These are phyloP conservation scores for Brachionus manjavacas DNA, from an alignment of 1,140 invertebrate genomes.

Conservation along the genomic window DNA sequence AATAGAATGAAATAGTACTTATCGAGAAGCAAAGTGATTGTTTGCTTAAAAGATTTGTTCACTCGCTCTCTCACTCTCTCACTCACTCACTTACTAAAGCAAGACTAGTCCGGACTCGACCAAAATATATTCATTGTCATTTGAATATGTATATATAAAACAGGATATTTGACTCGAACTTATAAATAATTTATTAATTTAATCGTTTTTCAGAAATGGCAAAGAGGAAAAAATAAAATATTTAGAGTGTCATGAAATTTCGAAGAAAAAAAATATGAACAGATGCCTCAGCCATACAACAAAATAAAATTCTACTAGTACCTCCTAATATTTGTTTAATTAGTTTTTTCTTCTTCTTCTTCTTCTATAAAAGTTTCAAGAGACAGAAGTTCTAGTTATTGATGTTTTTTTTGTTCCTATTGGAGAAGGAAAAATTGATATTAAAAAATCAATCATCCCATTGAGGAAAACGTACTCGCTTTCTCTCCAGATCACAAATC, in stretches of 20 bases:
- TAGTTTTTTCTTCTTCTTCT: constrained; percentile 15
- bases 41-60: constrained; percentile 20
- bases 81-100: background rate
- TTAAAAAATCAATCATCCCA: constrained; percentile 17
- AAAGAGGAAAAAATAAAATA: constrained; percentile 27
- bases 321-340: constrained; percentile 37
- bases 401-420: background rate
- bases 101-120: background rate
- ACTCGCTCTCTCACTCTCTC: background rate
- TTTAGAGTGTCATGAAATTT: constrained; percentile 26
- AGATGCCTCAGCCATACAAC: constrained; percentile 26
- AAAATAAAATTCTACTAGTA: background rate
- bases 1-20: background rate
- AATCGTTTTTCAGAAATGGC: constrained; percentile 13
- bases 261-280: background rate
- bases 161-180: constrained; percentile 36
- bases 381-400: constrained; percentile 31
- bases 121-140: constrained; percentile 26
- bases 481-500: background rate
- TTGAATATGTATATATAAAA: background rate
- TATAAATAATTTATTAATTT: constrained; percentile 37
- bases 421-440: background rate
- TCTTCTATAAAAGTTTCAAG: constrained; percentile 11
- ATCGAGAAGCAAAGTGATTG: constrained; percentile 31
- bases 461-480: constrained; percentile 19